Base-by-base conservation (phyloP, 2,888 invertebrate genomes). In the Ferrisia virgata region DNA sequence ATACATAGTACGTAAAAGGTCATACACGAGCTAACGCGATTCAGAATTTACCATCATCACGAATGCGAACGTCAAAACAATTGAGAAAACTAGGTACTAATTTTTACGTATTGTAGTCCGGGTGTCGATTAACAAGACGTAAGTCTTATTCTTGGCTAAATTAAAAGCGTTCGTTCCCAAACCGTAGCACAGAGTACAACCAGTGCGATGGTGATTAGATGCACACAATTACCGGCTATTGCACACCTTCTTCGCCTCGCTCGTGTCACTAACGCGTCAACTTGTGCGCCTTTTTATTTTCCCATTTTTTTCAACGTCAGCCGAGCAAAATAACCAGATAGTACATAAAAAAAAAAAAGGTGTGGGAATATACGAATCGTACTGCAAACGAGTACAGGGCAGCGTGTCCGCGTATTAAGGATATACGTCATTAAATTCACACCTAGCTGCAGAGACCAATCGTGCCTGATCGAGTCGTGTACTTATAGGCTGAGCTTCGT, bases 11-110 rank as follows among this genome's bases (percentile, higher is more conserved):
- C n/a, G n/a, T n/a, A n/a, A n/a, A n/a, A 76, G 72, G 72, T 76
- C 72, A 76, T 76, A 76, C 72, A 76, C 72, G 72, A 76, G 72
- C 36, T 76, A 76, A 76, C 72, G 72, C 72, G 72, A 76, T 76
- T 76, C 36, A 76, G 28, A 36, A 76, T 76, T 76, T 76, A 76
- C 18, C 36, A 36, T 18, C 72, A 33, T 18, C 72, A 33, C 72
- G 72, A 64, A 64, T 36, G 72, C 72, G 18, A 76, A 76, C 36
- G 72, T 76, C 72, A 76, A 76, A 76, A 76, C 72, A 76, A 76
- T 76, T 36, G 72, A 28, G 28, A 64, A 64, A 64, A 53, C 64
- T 64, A 64, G 25, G 25, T 64, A 64, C 72, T 76, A 76, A 76
- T 76, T 76, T 76, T 36, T 76, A 76, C 72, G 33, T 36, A 76